Percentiles rank a stretch among this genome's conserved stretches.
Conservation (phyloP, 2,888 invertebrate genomes). For the Hemithea aestivaria region DNA sequence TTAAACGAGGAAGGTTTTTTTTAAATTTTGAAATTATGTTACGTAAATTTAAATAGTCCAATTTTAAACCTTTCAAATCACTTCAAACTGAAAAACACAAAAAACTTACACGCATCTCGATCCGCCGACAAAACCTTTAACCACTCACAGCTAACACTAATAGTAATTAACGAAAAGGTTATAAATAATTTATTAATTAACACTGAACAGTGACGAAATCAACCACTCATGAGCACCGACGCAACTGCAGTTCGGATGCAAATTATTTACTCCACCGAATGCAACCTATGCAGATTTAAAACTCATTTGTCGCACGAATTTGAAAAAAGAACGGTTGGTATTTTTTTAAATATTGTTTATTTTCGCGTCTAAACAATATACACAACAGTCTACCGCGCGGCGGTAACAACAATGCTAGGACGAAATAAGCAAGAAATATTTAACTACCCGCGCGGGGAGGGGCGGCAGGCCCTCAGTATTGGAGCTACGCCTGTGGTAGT, state of each 20-base stretch:
- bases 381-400: constrained; percentile 74
- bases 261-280: constrained; percentile 67
- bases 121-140: constrained; percentile 36
- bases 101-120: constrained; percentile 33
- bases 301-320: constrained; percentile 15
- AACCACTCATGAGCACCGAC: constrained; percentile 70
- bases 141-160: constrained; percentile 47
- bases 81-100: neutral
- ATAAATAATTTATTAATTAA: constrained; percentile 47
- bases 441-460: constrained; percentile 75
- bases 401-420: constrained; percentile 79
- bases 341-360: constrained; percentile 55
- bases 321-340: constrained; percentile 30
- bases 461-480: constrained; percentile 77
- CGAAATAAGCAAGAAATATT: constrained; percentile 81
- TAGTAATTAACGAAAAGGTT: constrained; percentile 44
- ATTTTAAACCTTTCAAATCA: no score
- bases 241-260: constrained; percentile 66
- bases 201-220: constrained; percentile 67
- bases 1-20: no score
- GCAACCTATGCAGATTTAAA: constrained; percentile 44
- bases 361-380: constrained; percentile 74
- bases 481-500: constrained; percentile 79
- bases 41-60: no score
- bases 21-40: no score